These are phyloP conservation scores for Rhynchotus rufescens DNA, from an alignment of 2,797 vertebrate genomes.

Conservation along the genomic window DNA sequence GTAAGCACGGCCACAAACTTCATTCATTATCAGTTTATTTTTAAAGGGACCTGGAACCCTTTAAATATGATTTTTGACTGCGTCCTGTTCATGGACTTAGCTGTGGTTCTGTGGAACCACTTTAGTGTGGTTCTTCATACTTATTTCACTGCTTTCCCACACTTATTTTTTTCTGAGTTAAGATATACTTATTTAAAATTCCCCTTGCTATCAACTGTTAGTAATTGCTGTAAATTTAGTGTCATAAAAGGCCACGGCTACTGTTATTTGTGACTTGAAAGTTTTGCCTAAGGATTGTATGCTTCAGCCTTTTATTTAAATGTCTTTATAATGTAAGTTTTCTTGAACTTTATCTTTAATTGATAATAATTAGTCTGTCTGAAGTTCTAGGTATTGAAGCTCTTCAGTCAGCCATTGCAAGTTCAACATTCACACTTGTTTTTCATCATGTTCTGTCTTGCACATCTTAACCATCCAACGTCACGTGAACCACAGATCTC, in stretches of 20 bases:
- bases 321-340: neutral
- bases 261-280: neutral
- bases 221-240: neutral
- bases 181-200: neutral
- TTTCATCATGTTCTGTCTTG: neutral
- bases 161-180: neutral
- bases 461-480: neutral
- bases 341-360: neutral
- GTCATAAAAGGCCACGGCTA: neutral
- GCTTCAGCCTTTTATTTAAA: neutral
- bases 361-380: neutral
- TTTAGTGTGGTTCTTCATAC: neutral
- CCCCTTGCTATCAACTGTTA: accelerated
- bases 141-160: neutral
- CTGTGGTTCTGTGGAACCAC: neutral
- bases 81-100: neutral
- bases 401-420: neutral
- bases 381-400: neutral
- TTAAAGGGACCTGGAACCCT: neutral
- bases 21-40: neutral
- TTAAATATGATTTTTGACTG: neutral
- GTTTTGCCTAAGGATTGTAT: neutral
- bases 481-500: neutral
- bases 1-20: neutral
- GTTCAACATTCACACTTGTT: neutral